Evolutionary conservation across 2,113 vertebrate species (phyloP).

Genomic region (Heptranchias perlo): DNA sequence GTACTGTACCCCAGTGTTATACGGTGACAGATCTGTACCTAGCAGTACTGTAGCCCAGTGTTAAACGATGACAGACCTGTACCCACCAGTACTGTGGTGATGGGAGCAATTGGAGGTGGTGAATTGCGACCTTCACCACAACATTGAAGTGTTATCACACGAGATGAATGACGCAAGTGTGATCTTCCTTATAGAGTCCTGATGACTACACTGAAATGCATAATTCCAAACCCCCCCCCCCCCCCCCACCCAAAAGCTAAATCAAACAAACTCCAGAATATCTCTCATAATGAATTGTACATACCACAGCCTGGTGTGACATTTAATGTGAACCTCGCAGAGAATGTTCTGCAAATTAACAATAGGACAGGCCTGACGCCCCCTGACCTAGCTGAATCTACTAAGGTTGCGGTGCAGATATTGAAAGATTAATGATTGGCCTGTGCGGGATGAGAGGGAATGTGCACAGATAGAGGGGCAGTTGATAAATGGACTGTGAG

Average conservation of each 20-base stretch:
- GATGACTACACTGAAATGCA: too few species aligned
- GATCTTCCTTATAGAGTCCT: too few species aligned
- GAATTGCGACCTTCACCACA: too few species aligned
- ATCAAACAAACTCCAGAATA: not conserved
- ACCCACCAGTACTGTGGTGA: too few species aligned
- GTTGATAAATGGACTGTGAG: not conserved
- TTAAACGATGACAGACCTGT: too few species aligned
- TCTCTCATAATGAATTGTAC: not conserved
- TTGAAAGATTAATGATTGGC: not conserved
- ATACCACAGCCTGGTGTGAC: not conserved
- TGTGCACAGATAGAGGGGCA: not conserved
- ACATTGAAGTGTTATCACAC: too few species aligned
- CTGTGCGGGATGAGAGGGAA: not conserved
- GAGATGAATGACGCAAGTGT: too few species aligned
- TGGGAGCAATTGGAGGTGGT: too few species aligned
- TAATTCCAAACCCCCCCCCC: not conserved
- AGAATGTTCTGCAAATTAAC: not conserved
- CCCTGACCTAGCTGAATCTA: not conserved
- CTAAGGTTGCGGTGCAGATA: not conserved
- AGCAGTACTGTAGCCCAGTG: too few species aligned
- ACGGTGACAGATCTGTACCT: too few species aligned
- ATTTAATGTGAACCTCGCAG: not conserved
- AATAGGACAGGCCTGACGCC: too few species aligned
- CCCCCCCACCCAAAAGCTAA: not conserved
- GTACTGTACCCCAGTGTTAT: too few species aligned